Conservation (phyloP, 2,113 vertebrate genomes). For the Desmodus rotundus region DNA sequence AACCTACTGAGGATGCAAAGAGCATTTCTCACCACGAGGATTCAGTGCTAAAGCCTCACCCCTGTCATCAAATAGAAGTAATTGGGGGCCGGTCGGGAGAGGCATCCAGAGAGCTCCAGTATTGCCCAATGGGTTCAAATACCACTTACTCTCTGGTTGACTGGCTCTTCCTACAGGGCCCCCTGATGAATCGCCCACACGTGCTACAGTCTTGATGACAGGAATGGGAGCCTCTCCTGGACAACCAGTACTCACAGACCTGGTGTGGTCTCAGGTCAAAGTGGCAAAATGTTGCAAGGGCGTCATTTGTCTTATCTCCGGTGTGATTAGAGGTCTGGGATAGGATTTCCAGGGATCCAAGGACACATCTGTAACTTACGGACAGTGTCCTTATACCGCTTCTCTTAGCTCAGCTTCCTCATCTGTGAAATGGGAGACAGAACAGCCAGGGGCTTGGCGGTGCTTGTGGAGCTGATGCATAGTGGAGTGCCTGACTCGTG, state of each 20-base stretch:
- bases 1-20: background rate
- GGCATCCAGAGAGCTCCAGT: background rate
- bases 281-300: background rate
- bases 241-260: background rate
- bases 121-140: background rate
- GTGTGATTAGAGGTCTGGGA: background rate
- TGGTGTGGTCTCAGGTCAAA: background rate
- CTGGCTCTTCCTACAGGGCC: background rate
- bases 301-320: background rate
- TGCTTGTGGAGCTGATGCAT: background rate
- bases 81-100: fast-evolving
- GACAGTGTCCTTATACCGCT: fast-evolving
- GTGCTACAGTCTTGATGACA: background rate
- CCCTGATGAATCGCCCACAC: fast-evolving
- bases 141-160: background rate
- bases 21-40: background rate
- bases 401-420: background rate
- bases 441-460: fast-evolving
- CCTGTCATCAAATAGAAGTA: background rate
- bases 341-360: background rate
- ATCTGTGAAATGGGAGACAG: background rate
- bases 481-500: fast-evolving
- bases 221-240: background rate
- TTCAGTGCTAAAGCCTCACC: background rate
- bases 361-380: fast-evolving